Base-by-base conservation (phyloP, 2,888 invertebrate genomes). In the Tupiocoris notatus region DNA sequence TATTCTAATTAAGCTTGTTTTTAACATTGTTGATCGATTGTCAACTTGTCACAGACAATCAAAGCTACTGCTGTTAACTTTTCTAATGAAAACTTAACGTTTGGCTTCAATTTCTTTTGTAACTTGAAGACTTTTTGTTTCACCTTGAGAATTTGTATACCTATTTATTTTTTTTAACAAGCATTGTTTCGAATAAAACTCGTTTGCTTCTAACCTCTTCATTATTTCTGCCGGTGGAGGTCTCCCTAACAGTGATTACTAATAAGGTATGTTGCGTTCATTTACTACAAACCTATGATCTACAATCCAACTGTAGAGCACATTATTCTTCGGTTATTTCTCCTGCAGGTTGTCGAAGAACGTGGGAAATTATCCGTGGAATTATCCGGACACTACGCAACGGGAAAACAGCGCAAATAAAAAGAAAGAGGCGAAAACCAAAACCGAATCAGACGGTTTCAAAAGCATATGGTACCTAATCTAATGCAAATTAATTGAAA, bases 381-480 rank as follows among this genome's bases (percentile, higher is more conserved):
- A 59, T n/a, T n/a, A 6, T n/a, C 17, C 3, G n/a, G 59, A 59
- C n/a, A 18, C 17, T 2, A 59, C 23, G 70, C 57, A 59, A 25
- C 23, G 17, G 12, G 70, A 70, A 39, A 17, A 20, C 9, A 2
- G 58, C 1, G 12, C 7, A 7, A 9, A 17, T n/a, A 62, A 39
- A 21, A 73, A 21, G 62, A 73, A 73, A 54, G 73, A 73, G 21
- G 0, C 63, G 1, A 77, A 75, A 61, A 21, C 70, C 1, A 77
- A 77, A 39, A 21, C 25, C 18, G 79, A 79, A 20, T 68, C 74
- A 3, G 79, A 79, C 9, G 75, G 77, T 18, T 62, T 77, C 23
- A 79, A 79, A 74, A 70, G 77, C 56, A 74, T 79, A 56, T 79
- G 79, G 79, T 79, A 58, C n/a, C n/a, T n/a, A n/a, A n/a, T n/a